Evolutionary conservation across 2,888 invertebrate species (phyloP), one percentile per base, ranked within the genome.

Genomic region (Sericinus montela): DNA sequence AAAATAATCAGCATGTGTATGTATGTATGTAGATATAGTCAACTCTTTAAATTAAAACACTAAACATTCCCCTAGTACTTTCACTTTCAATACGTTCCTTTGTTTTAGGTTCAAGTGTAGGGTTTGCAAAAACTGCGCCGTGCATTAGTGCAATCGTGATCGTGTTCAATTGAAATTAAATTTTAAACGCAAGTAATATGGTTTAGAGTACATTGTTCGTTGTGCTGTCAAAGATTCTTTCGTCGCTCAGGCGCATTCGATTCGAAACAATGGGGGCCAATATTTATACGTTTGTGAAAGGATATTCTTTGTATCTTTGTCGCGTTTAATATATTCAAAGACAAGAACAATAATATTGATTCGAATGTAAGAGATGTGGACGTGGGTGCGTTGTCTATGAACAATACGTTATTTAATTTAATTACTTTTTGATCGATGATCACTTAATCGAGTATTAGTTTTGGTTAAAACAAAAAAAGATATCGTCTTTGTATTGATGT

Each of bases 61-160:
- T 2, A 25, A 5, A 30, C n/a, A 5, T 30, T 11, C 11, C 11
- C 5, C 6, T n/a, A 5, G 5, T 30, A 69, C 74, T 80, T 77
- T 80, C 76, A 59, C 72, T 78, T 79, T 75, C 66, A 56, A 67
- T 62, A 59, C 62, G 61, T 63, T 65, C 73, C 32, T 71, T 76
- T 74, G 74, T 78, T 72, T 63, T 70, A 65, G 72, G 80, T 81
- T 83, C 83, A 83, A 82, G 83, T 83, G 58, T 70, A 57, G 19
- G 41, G 60, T 62, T 66, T 60, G 52, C 51, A 36, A 30, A 35
- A 37, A 44, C 42, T 52, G 50, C 51, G 57, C 52, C 50, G 57
- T 59, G 55, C 52, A 47, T 53, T 54, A 32, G 45, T 36, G 32
- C 48, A 44, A 34, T 44, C 25, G 15, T 15, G 16, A 16, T 39